Evolutionary conservation across 2,797 vertebrate genomes (phyloP).

Genomic region (Amphiprion clarkii): DNA sequence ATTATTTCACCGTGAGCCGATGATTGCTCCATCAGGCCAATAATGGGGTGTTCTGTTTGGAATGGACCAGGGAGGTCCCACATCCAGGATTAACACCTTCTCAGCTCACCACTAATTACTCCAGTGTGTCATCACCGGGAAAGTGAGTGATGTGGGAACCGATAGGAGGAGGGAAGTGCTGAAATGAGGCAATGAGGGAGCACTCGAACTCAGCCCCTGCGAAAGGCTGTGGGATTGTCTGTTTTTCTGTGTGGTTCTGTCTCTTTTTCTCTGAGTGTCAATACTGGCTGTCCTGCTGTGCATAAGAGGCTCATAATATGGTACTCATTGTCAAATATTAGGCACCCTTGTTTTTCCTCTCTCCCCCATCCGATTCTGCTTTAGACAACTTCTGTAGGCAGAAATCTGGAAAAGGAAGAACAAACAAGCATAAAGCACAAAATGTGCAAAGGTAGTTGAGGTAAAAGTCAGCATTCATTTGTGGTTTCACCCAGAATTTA

Average conservation of each 20-base stretch:
- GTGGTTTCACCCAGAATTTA: too few species aligned
- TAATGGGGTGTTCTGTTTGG: slow-evolving; percentile 58
- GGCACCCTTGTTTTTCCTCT: neutral
- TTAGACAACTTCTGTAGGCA: too few species aligned
- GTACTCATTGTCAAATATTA: slow-evolving; percentile 2
- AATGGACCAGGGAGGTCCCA: slow-evolving; percentile 50
- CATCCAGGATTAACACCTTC: slow-evolving; percentile 68
- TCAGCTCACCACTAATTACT: slow-evolving; percentile 63
- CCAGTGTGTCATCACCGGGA: slow-evolving; percentile 57
- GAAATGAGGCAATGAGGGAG: slow-evolving; percentile 43
- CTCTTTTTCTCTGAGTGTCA: neutral
- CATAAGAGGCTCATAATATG: slow-evolving; percentile 27
- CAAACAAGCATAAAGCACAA: too few species aligned
- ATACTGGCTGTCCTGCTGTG: slow-evolving; percentile 2
- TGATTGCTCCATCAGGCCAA: slow-evolving; percentile 41
- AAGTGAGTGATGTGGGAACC: slow-evolving; percentile 47
- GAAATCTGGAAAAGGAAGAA: too few species aligned
- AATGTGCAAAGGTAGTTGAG: too few species aligned
- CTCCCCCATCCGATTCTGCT: too few species aligned
- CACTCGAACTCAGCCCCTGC: slow-evolving; percentile 15
- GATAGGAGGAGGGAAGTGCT: slow-evolving; percentile 30
- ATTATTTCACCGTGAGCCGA: slow-evolving; percentile 53
- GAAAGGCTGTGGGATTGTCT: slow-evolving; percentile 27
- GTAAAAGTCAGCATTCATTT: too few species aligned
- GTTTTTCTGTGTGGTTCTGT: slow-evolving; percentile 24